Evolutionary conservation across 2,888 invertebrate species (phyloP).

Genomic region (Meta bourneti): DNA sequence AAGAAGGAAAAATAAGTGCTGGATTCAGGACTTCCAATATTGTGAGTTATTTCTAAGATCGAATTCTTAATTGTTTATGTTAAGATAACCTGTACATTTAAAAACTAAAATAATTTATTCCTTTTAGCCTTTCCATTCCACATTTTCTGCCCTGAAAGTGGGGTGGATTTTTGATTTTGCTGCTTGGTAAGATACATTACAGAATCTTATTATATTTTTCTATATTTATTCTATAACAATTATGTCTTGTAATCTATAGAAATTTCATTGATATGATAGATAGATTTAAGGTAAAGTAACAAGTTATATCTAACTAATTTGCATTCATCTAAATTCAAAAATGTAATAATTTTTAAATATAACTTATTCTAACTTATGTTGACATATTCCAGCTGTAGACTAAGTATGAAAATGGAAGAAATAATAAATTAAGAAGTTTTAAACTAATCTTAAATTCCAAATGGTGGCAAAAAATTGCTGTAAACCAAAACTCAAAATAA

Average conservation of each 20-base stretch:
- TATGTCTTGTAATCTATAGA: background rate
- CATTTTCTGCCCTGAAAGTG: constrained; percentile 60
- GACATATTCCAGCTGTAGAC: no score
- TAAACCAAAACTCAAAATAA: no score
- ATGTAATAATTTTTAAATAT: no score
- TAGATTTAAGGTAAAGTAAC: no score
- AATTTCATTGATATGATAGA: no score
- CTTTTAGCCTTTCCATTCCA: constrained; percentile 66
- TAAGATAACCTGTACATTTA: background rate
- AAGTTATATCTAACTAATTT: no score
- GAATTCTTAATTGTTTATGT: background rate
- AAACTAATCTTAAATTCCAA: no score
- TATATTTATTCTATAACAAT: background rate
- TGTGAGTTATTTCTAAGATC: constrained; percentile 35
- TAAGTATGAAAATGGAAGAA: no score
- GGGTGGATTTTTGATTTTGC: constrained; percentile 72
- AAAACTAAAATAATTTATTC: background rate
- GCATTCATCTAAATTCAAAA: no score
- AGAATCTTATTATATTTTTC: constrained; percentile 6
- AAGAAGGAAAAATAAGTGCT: constrained; percentile 66
- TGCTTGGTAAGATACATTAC: constrained; percentile 56
- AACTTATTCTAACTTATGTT: no score
- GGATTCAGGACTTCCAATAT: constrained; percentile 55
- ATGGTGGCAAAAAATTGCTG: no score
- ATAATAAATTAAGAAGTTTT: no score